Evolutionary conservation across 2,888 invertebrate genomes (phyloP).

Genomic region (Diplazon laetatorius): DNA sequence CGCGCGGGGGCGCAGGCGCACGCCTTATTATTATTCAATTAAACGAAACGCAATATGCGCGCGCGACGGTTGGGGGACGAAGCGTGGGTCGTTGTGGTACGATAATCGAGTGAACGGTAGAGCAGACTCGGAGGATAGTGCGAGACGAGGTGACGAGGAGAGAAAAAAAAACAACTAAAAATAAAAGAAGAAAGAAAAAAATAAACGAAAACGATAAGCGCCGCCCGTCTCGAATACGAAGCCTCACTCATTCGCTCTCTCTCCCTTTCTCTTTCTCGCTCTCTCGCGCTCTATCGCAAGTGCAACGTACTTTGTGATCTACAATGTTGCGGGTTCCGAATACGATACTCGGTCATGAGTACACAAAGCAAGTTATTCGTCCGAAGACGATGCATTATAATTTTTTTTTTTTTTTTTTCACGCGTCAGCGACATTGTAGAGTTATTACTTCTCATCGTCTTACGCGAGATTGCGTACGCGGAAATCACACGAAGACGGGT

Average conservation of each 20-base stretch:
- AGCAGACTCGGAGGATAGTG: not conserved
- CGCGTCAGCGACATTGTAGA: constrained; percentile 26
- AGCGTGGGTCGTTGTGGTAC: not conserved
- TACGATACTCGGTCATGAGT: constrained; percentile 23
- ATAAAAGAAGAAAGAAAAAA: too few species aligned
- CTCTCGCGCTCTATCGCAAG: too few species aligned
- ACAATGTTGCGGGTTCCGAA: constrained; percentile 40
- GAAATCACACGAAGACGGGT: constrained; percentile 2
- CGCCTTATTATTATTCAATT: not conserved
- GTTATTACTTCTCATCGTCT: too few species aligned
- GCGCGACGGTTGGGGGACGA: too few species aligned
- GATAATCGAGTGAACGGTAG: not conserved
- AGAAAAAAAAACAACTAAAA: too few species aligned
- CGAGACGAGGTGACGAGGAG: not conserved
- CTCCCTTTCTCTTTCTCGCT: too few species aligned
- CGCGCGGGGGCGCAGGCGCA: not conserved
- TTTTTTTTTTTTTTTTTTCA: constrained; percentile 16
- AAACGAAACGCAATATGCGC: not conserved
- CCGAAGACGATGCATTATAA: not conserved
- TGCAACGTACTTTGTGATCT: constrained; percentile 42
- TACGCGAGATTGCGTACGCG: constrained; percentile 20
- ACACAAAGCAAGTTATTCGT: not conserved
- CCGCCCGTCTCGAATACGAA: constrained; percentile 49
- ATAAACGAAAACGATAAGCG: constrained; percentile 44
- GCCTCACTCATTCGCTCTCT: too few species aligned